These are phyloP conservation scores for Rostratula benghalensis DNA, from an alignment of 2,113 vertebrate species.

Conservation along the genomic window DNA sequence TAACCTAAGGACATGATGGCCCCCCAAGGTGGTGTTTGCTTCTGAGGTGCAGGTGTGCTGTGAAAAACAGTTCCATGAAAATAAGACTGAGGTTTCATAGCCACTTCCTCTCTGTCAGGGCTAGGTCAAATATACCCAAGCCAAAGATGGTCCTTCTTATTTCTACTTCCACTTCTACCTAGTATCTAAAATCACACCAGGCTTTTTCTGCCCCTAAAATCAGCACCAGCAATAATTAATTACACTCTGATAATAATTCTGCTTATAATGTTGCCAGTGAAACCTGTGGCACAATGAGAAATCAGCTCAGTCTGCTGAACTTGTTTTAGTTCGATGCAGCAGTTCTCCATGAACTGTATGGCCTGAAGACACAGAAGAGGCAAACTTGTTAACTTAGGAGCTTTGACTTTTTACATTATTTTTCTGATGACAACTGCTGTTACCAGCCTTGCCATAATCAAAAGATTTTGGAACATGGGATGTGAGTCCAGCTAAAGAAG, in stretches of 20 bases:
- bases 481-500: not conserved
- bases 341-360: not conserved
- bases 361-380: not conserved
- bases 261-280: not conserved
- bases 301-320: not conserved
- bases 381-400: not conserved
- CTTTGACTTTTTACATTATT: not conserved
- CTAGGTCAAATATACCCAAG: not conserved
- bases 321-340: not conserved
- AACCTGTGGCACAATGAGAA: not conserved
- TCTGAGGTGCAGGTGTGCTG: not conserved
- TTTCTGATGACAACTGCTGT: not conserved
- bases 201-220: not conserved
- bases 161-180: not conserved
- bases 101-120: not conserved
- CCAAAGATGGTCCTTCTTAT: not conserved
- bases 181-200: not conserved
- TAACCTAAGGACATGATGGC: not conserved
- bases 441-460: not conserved
- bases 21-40: not conserved
- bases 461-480: not conserved
- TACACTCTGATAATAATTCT: not conserved
- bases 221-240: not conserved
- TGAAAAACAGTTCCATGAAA: not conserved
- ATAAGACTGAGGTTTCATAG: not conserved